Percentiles rank a stretch among this genome's conserved stretches.
These are phyloP conservation scores for Semicossyphus pulcher DNA, from an alignment of 2,113 vertebrate species.

Conservation along the genomic window DNA sequence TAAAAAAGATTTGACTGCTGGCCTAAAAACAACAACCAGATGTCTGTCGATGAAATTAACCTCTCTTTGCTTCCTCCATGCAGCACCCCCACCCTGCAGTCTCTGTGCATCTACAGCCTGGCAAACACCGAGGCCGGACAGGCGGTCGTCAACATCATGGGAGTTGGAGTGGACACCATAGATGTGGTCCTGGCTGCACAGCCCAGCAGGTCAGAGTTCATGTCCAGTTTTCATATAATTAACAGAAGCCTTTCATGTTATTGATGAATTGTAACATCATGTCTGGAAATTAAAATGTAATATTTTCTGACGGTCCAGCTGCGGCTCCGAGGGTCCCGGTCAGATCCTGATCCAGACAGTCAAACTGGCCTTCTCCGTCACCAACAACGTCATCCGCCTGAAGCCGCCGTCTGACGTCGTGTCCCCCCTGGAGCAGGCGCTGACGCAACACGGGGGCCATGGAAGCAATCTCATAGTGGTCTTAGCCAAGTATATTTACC, in stretches of 20 bases:
- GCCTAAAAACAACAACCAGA: too few relatives aligned
- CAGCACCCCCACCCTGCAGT: slow-evolving; percentile 91
- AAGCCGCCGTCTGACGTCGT: slow-evolving; percentile 90
- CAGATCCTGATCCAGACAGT: slow-evolving; percentile 97
- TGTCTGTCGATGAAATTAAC: not conserved
- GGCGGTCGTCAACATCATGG: slow-evolving; percentile 97
- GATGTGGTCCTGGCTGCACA: slow-evolving; percentile 94
- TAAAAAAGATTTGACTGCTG: too few relatives aligned
- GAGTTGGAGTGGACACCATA: slow-evolving; percentile 96
- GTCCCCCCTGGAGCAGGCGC: slow-evolving; percentile 93
- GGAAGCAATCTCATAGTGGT: slow-evolving; percentile 97
- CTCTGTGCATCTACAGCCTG: slow-evolving; percentile 95
- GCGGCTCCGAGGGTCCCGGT: slow-evolving; percentile 91
- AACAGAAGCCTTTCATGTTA: too few relatives aligned
- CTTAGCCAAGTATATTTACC: slow-evolving; percentile 98
- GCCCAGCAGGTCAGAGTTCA: slow-evolving; percentile 86
- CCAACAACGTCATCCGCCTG: slow-evolving; percentile 96
- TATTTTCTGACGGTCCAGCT: slow-evolving; percentile 72
- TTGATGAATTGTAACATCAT: not conserved
- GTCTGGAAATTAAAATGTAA: not conserved
- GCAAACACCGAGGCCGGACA: slow-evolving; percentile 97
- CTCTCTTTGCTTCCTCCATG: not conserved
- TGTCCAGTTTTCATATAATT: not conserved
- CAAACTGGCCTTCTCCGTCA: slow-evolving; percentile 95
- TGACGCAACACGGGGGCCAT: slow-evolving; percentile 95